These are phyloP conservation scores for Ornithoptera priamus DNA, from an alignment of 2,888 invertebrate genomes.

Conservation along the genomic window DNA sequence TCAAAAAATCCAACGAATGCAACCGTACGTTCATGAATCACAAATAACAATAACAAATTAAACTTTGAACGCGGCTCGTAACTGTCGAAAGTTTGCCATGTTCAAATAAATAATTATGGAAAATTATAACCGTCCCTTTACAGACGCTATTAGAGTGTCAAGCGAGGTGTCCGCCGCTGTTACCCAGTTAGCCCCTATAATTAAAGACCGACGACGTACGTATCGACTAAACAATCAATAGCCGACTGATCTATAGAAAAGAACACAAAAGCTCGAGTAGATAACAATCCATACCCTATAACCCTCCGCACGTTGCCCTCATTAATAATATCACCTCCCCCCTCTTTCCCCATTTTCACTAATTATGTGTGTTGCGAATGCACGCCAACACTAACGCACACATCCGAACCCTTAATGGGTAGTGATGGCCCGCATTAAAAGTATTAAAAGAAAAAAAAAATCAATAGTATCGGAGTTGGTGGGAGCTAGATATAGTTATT, in stretches of 20 bases:
- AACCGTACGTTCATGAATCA: constrained; percentile 39
- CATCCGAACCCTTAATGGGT: constrained; percentile 47
- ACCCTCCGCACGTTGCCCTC: constrained; percentile 59
- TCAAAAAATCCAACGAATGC: constrained; percentile 17
- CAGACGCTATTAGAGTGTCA: constrained; percentile 69
- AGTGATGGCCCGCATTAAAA: constrained; percentile 67
- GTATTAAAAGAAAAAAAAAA: constrained; percentile 58
- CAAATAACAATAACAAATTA: constrained; percentile 43
- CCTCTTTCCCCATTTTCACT: constrained; percentile 56
- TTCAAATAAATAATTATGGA: constrained; percentile 70
- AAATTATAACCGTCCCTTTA: constrained; percentile 61
- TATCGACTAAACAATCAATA: constrained; percentile 78
- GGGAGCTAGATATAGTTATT: constrained; percentile 60
- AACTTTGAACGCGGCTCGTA: constrained; percentile 52
- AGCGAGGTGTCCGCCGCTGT: constrained; percentile 70
- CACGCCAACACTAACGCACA: constrained; percentile 46
- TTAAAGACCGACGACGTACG: constrained; percentile 66
- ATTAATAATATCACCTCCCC: constrained; percentile 78
- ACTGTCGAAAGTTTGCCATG: constrained; percentile 60
- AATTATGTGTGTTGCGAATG: constrained; percentile 80
- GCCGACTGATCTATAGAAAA: constrained; percentile 67
- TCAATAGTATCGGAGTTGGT: constrained; percentile 58
- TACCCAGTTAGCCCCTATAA: constrained; percentile 72
- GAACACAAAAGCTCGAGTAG: constrained; percentile 77
- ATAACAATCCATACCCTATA: constrained; percentile 64